These are phyloP conservation scores for Macaria notata DNA, from an alignment of 2,888 invertebrate species.

Conservation along the genomic window DNA sequence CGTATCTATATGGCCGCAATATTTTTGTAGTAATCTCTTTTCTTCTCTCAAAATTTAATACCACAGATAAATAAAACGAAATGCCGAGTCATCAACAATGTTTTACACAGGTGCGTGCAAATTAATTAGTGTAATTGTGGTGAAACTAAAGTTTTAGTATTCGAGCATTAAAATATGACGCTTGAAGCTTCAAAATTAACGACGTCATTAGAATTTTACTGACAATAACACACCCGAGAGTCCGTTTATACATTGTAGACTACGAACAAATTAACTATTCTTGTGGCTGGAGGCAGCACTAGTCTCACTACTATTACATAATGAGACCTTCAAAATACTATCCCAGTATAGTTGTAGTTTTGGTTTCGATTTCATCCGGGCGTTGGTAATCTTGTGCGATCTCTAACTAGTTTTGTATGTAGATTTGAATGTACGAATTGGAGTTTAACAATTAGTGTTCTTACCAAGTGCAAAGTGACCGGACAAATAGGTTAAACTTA, in stretches of 20 bases:
- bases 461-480: slow-evolving; percentile 8
- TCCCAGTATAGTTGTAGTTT: no score
- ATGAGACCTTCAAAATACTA: no score
- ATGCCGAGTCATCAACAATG: not conserved
- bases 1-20: no score
- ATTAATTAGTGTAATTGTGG: not conserved
- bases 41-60: no score
- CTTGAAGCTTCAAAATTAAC: slow-evolving; percentile 3
- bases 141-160: slow-evolving; percentile 4
- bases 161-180: slow-evolving; percentile 3
- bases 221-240: not conserved
- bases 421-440: slow-evolving; percentile 5
- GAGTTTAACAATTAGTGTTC: not conserved
- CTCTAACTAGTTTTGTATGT: not conserved
- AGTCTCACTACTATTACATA: no score
- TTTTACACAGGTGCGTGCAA: slow-evolving; percentile 4
- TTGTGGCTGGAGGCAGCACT: no score
- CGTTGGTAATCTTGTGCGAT: no score
- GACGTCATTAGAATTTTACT: not conserved
- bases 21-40: no score
- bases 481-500: slow-evolving; percentile 15
- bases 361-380: no score
- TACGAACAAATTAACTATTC: no score
- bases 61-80: no score
- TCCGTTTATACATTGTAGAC: not conserved